Evolutionary conservation across 2,797 vertebrate genomes (phyloP).

Genomic region (Malacoctenus gilli): DNA sequence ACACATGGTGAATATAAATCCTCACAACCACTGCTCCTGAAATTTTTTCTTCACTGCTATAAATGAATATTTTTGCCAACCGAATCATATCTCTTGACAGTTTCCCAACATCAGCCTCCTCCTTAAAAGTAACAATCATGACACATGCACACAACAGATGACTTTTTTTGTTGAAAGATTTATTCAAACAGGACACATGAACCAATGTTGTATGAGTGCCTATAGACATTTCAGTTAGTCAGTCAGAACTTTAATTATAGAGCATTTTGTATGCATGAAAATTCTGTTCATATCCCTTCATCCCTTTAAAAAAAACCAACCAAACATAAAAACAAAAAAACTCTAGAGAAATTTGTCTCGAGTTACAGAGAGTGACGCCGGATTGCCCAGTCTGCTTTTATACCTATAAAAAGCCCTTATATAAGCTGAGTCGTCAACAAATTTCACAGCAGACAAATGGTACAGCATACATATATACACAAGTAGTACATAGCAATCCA

Average conservation of each 20-base stretch:
- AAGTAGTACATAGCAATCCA: constrained; percentile 77
- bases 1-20: no score
- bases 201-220: constrained; percentile 63
- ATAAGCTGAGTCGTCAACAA: constrained; percentile 80
- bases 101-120: neutral
- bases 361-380: constrained; percentile 68
- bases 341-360: constrained; percentile 59
- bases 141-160: constrained; percentile 28
- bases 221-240: constrained; percentile 66
- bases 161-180: constrained; percentile 67
- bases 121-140: constrained; percentile 26
- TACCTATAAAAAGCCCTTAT: constrained; percentile 84
- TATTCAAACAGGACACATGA: constrained; percentile 75
- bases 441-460: constrained; percentile 79
- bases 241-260: constrained; percentile 72
- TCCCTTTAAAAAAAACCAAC: constrained; percentile 61
- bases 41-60: no score
- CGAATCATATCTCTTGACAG: neutral
- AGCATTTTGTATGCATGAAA: constrained; percentile 74
- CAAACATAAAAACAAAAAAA: constrained; percentile 49
- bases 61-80: no score
- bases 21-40: no score
- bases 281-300: constrained; percentile 57
- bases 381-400: constrained; percentile 74
- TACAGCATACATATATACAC: constrained; percentile 81